Conservation (phyloP, 2,797 vertebrate genomes). For the Buphagus erythrorhynchus region DNA sequence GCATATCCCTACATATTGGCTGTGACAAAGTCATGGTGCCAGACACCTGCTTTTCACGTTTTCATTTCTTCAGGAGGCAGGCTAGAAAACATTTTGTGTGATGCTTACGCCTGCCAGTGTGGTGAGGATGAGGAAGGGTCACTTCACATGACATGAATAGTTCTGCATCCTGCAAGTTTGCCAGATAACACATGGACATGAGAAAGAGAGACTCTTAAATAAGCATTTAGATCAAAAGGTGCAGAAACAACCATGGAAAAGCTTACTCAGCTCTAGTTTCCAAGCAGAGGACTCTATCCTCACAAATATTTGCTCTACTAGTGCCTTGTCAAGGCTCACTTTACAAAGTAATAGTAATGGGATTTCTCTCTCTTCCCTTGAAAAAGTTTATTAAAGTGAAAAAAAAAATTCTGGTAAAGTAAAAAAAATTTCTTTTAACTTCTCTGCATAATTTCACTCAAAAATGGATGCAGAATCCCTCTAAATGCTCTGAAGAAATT, state of each 20-base stretch:
- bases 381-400: not conserved
- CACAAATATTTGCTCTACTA: not conserved
- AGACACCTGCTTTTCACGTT: not conserved
- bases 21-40: not conserved
- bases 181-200: not conserved
- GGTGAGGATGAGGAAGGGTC: not conserved
- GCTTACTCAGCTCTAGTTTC: not conserved
- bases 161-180: not conserved
- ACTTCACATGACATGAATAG: not conserved
- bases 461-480: not conserved
- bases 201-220: not conserved
- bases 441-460: not conserved
- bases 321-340: not conserved
- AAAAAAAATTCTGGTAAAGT: not conserved
- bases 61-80: not conserved
- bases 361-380: not conserved
- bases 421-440: not conserved
- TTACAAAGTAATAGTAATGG: not conserved
- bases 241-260: not conserved
- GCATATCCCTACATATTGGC: not conserved
- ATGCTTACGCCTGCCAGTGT: not conserved
- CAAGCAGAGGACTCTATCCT: not conserved
- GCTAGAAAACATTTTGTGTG: not conserved
- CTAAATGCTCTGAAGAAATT: not conserved
- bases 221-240: not conserved